These are phyloP conservation scores for Leptestheria dahalacensis DNA, from an alignment of 1,140 invertebrate genomes.

Conservation along the genomic window DNA sequence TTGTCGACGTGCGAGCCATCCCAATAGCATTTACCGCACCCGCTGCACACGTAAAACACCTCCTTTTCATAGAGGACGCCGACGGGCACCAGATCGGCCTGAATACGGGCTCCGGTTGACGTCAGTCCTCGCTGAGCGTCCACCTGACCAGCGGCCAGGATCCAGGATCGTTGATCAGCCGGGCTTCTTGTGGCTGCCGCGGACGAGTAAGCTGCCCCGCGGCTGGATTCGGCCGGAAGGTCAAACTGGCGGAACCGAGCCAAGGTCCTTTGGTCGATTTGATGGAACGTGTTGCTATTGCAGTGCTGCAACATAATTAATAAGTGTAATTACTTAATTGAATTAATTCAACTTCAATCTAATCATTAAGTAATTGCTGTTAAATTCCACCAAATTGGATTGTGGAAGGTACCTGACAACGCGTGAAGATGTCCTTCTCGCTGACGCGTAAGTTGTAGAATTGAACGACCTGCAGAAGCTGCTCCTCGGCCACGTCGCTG, in stretches of 20 bases:
- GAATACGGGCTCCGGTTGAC: slow-evolving; percentile 29
- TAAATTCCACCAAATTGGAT: no score
- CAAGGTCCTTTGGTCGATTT: slow-evolving; percentile 33
- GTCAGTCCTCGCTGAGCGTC: slow-evolving; percentile 29
- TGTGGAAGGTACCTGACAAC: slow-evolving; percentile 49
- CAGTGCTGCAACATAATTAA: slow-evolving; percentile 29
- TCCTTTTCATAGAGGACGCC: slow-evolving; percentile 32
- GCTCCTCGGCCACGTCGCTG: slow-evolving; percentile 30
- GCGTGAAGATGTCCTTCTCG: slow-evolving; percentile 43
- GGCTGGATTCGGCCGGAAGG: slow-evolving; percentile 9
- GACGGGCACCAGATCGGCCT: slow-evolving; percentile 34
- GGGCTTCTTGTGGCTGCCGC: not conserved
- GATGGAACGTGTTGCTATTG: slow-evolving; percentile 39
- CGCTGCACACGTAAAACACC: slow-evolving; percentile 42
- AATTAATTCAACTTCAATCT: not conserved
- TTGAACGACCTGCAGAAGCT: slow-evolving; percentile 41
- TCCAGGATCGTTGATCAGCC: slow-evolving; percentile 14
- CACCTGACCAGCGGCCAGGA: slow-evolving; percentile 26
- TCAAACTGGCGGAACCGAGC: slow-evolving; percentile 22
- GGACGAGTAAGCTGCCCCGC: not conserved
- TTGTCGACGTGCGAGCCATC: slow-evolving; percentile 39
- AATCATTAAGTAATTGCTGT: no score
- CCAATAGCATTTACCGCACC: slow-evolving; percentile 50
- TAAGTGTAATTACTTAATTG: not conserved
- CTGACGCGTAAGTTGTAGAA: slow-evolving; percentile 43